Evolutionary conservation across 2,113 vertebrate species (phyloP).

Genomic region (Ia io): DNA sequence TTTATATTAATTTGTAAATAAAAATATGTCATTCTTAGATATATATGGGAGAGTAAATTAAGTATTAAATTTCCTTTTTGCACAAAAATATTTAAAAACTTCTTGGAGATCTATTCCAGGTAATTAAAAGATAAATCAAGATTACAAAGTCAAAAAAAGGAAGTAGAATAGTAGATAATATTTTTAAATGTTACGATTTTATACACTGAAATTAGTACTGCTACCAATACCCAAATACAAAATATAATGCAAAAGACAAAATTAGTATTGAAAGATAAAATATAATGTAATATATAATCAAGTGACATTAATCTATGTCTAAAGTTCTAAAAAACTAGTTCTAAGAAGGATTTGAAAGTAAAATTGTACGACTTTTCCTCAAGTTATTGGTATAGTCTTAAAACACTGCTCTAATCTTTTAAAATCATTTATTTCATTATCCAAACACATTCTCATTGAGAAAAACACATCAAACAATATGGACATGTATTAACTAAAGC

Average conservation of each 20-base stretch:
- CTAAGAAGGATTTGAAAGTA: neutral
- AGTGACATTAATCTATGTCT: neutral
- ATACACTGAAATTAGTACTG: neutral
- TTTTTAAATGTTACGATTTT: neutral
- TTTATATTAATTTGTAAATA: neutral
- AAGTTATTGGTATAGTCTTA: neutral
- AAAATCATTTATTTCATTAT: neutral
- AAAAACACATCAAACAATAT: neutral
- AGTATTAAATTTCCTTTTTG: neutral
- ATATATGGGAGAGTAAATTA: neutral
- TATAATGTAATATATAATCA: neutral
- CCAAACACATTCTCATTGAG: neutral
- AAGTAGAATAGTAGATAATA: neutral
- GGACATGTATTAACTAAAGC: neutral
- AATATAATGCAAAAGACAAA: neutral
- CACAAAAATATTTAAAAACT: neutral
- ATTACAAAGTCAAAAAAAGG: neutral
- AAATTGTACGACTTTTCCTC: constrained; percentile 1
- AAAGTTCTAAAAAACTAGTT: neutral
- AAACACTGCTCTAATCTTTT: neutral
- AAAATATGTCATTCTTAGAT: neutral
- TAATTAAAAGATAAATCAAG: neutral
- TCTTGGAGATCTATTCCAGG: neutral
- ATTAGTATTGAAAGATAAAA: neutral
- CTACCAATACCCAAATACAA: neutral